These are phyloP conservation scores for Archips xylosteana DNA, from an alignment of 2,888 invertebrate genomes.

Conservation along the genomic window DNA sequence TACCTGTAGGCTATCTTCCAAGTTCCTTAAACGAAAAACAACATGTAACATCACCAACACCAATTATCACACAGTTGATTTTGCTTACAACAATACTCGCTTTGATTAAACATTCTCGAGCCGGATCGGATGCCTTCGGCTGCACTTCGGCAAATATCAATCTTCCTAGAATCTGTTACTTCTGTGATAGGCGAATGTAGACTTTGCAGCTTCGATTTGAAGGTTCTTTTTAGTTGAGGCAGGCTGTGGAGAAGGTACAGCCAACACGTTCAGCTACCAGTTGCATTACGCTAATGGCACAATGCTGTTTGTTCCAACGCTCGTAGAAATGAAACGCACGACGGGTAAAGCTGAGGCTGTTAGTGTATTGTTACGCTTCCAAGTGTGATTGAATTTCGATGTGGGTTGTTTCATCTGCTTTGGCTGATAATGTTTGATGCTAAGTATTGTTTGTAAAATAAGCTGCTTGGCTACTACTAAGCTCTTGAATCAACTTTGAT, in stretches of 20 bases:
- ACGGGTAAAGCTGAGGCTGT: background rate
- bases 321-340: constrained; percentile 14
- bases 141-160: background rate
- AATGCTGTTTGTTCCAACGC: constrained; percentile 16
- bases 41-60: background rate
- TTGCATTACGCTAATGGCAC: constrained; percentile 38
- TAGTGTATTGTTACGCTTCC: constrained; percentile 28
- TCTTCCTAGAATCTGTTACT: background rate
- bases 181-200: background rate
- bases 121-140: constrained; percentile 6
- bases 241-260: background rate
- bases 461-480: too few species aligned
- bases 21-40: background rate
- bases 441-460: background rate
- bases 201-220: background rate
- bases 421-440: background rate
- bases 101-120: constrained; percentile 1
- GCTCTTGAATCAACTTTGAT: background rate
- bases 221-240: background rate
- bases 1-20: background rate
- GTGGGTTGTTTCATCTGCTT: constrained; percentile 27
- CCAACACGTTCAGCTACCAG: constrained; percentile 23
- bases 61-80: constrained; percentile 13
- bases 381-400: constrained; percentile 31
- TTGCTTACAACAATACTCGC: background rate